Evolutionary conservation across 1,140 invertebrate genomes (phyloP).

Genomic region (Bombus waltoni): DNA sequence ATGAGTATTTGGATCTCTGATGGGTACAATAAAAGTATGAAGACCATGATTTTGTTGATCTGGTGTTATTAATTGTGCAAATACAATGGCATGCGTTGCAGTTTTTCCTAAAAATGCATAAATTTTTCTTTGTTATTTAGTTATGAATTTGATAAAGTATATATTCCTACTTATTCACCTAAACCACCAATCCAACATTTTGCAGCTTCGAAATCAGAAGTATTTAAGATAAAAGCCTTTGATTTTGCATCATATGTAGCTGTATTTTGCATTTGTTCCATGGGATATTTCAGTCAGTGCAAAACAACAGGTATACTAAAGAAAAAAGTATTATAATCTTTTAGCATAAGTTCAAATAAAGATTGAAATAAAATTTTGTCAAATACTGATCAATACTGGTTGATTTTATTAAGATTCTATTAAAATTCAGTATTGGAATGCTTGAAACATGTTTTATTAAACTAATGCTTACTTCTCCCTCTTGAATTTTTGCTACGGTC

Average conservation of each 20-base stretch:
- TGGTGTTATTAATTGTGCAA: slow-evolving; percentile 90
- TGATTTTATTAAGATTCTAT: slow-evolving; percentile 3
- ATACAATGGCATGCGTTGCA: slow-evolving; percentile 93
- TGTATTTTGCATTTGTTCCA: slow-evolving; percentile 95
- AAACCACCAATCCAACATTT: slow-evolving; percentile 98
- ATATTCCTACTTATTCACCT: slow-evolving; percentile 82
- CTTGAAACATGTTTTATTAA: slow-evolving; percentile 35
- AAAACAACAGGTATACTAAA: slow-evolving; percentile 90
- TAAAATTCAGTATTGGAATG: slow-evolving; percentile 13
- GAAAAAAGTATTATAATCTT: background rate
- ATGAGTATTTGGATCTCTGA: slow-evolving; percentile 90
- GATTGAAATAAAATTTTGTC: background rate
- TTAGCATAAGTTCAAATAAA: slow-evolving; percentile 2
- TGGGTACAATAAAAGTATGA: slow-evolving; percentile 92
- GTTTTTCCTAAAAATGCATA: slow-evolving; percentile 86
- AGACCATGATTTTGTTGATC: slow-evolving; percentile 93
- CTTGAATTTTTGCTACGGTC: slow-evolving; percentile 87
- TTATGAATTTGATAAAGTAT: background rate
- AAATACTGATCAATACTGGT: background rate
- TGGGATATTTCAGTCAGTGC: slow-evolving; percentile 96
- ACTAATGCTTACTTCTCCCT: slow-evolving; percentile 84
- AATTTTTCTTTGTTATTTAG: background rate
- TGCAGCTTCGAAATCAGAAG: slow-evolving; percentile 96
- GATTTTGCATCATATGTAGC: slow-evolving; percentile 92
- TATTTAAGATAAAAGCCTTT: slow-evolving; percentile 93